Evolutionary conservation across 2,888 invertebrate genomes (phyloP), one percentile per base, ranked within the genome.

Genomic region (Emmelina monodactyla): DNA sequence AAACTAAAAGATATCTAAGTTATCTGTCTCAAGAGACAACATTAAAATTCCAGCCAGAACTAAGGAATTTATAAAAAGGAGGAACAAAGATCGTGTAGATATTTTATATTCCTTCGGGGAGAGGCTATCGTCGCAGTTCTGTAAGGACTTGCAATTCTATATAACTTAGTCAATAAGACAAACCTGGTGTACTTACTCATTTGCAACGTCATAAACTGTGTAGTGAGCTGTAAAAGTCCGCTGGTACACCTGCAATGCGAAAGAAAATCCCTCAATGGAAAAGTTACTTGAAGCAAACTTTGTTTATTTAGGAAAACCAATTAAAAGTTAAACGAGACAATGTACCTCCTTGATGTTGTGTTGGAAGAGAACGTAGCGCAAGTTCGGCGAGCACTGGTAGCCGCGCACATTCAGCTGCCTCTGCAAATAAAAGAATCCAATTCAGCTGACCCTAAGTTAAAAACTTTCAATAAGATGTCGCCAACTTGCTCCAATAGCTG

Each of bases 171-270:
- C 19, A 19, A 5, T 6, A 19, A 19, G 19, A 19, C 9, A n/a
- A n/a, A n/a, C n/a, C n/a, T n/a, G 53, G 47, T 50, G 44, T 63
- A 88, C 90, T 88, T 68, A 91, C 91, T 92, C 92, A 78, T 92
- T 93, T 62, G 87, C 88, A 72, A 93, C 92, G 83, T 93, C 92
- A 82, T 92, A 93, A 70, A 93, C 89, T 53, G 92, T 92, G 82
- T 92, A 93, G 73, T 89, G 89, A 54, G 93, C 92, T 57, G 91
- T 91, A 81, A 88, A 91, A 47, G 92, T 91, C 81, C 90, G 86
- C 69, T 88, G 86, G 78, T 89, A 92, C 68, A 91, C 89, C 92
- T 92, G 83, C 30, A 83, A 85, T 11, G n/a, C n/a, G n/a, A 25
- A 25, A 25, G 25, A 10, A 19, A 25, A 25, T 25, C 25, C n/a